Evolutionary conservation across 2,888 invertebrate species (phyloP).

Genomic region (Macrophya alboannulata): DNA sequence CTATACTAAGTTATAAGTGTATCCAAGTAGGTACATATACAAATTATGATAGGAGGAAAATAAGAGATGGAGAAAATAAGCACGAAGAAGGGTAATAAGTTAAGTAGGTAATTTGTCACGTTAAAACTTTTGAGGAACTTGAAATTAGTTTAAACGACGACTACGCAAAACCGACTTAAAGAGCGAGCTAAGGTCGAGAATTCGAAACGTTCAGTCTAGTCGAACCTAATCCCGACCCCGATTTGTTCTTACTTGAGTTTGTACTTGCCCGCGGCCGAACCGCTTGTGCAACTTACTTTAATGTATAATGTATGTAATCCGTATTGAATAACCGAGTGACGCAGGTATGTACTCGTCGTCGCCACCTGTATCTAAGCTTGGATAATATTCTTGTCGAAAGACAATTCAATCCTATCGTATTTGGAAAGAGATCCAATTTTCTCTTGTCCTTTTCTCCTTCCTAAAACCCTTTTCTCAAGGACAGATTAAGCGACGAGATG

Average conservation of each 20-base stretch:
- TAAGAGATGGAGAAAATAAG: background rate
- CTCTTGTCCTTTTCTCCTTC: background rate
- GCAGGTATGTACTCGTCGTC: background rate
- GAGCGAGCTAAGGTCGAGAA: conserved; percentile 11
- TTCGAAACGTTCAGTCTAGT: conserved; percentile 15
- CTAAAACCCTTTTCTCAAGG: background rate
- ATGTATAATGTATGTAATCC: conserved; percentile 45
- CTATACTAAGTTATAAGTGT: background rate
- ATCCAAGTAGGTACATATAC: too few species aligned
- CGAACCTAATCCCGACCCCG: conserved; percentile 17
- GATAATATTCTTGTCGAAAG: background rate
- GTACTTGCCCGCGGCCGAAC: conserved; percentile 6
- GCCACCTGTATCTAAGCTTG: background rate
- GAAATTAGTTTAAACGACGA: conserved; percentile 35
- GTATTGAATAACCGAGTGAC: conserved; percentile 7
- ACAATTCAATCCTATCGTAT: conserved; percentile 2
- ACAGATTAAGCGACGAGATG: conserved; percentile 36
- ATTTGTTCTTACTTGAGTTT: conserved; percentile 23
- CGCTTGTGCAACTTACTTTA: conserved; percentile 29
- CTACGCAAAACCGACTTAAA: background rate
- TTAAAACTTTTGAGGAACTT: conserved; percentile 29
- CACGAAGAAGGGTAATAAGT: background rate
- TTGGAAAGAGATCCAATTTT: background rate
- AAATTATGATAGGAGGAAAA: background rate
- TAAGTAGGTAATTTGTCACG: conserved; percentile 8